Percentiles rank a stretch among this genome's conserved stretches.
Evolutionary conservation across 2,888 invertebrate genomes (phyloP).

Genomic region (Adelphocoris suturalis): DNA sequence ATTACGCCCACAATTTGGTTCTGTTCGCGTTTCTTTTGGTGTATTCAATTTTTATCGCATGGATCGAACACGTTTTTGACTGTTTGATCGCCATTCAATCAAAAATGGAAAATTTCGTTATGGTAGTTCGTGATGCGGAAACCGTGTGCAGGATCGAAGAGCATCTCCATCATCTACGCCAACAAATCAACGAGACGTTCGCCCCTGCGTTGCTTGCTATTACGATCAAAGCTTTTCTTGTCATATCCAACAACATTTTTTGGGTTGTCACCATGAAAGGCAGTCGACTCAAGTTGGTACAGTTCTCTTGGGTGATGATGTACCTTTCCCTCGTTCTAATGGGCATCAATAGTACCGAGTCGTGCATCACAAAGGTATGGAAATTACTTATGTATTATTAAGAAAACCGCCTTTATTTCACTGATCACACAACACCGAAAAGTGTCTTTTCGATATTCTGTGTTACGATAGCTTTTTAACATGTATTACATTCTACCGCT

Average conservation of each 20-base stretch:
- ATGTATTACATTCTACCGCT: too few relatives aligned
- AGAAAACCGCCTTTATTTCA: neutral
- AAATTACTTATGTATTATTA: neutral
- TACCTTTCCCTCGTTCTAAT: slow-evolving; percentile 1
- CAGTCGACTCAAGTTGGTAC: neutral
- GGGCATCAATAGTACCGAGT: slow-evolving; percentile 17
- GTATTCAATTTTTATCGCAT: slow-evolving; percentile 9
- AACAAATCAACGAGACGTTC: slow-evolving; percentile 9
- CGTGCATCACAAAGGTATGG: slow-evolving; percentile 14
- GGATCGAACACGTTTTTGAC: slow-evolving; percentile 49
- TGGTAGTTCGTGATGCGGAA: neutral
- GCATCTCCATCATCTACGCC: neutral
- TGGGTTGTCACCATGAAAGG: slow-evolving; percentile 27
- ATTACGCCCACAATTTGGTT: neutral
- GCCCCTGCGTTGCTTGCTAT: neutral
- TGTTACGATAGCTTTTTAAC: too few relatives aligned
- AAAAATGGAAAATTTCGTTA: neutral
- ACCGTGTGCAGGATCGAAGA: slow-evolving; percentile 38
- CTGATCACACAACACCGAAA: too few relatives aligned
- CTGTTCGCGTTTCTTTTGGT: slow-evolving; percentile 10
- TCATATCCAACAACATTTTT: slow-evolving; percentile 43
- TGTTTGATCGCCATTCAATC: neutral
- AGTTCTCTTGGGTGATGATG: slow-evolving; percentile 27
- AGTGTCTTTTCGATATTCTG: too few relatives aligned
- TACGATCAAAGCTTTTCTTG: slow-evolving; percentile 1